Percentiles rank a stretch among this genome's conserved stretches.
These are phyloP conservation scores for Syncerus caffer DNA, from an alignment of 2,797 vertebrate genomes.

Conservation along the genomic window DNA sequence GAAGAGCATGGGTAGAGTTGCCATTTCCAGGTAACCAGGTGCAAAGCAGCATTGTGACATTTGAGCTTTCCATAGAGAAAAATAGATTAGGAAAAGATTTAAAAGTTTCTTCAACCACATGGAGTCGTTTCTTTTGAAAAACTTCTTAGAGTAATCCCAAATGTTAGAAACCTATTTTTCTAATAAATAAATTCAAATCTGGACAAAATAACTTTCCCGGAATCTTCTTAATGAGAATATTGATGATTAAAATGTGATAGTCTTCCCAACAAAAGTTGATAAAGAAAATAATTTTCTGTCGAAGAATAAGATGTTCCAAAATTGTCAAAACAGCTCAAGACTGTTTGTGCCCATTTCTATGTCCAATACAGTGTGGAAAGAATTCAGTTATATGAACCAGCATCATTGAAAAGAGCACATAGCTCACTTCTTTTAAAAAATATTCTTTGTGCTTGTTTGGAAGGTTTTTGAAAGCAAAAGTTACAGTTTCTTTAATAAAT, in stretches of 20 bases:
- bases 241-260: not conserved
- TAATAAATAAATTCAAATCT: not conserved
- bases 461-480: not conserved
- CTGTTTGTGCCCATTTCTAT: not conserved
- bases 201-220: not conserved
- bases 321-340: not conserved
- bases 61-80: not conserved
- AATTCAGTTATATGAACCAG: not conserved
- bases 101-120: not conserved
- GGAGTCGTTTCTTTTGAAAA: not conserved
- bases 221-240: not conserved
- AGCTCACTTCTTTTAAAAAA: not conserved
- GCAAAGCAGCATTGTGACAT: not conserved
- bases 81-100: not conserved
- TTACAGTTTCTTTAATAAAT: not conserved
- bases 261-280: not conserved
- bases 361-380: not conserved
- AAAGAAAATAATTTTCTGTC: not conserved
- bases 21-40: not conserved
- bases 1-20: not conserved
- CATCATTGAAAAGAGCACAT: not conserved
- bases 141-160: not conserved
- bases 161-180: not conserved
- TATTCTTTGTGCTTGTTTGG: not conserved
- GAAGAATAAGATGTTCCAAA: not conserved